Percentiles rank a stretch among this genome's conserved stretches.
Conservation (phyloP, 2,888 invertebrate genomes). For the Gryllus longicercus region DNA sequence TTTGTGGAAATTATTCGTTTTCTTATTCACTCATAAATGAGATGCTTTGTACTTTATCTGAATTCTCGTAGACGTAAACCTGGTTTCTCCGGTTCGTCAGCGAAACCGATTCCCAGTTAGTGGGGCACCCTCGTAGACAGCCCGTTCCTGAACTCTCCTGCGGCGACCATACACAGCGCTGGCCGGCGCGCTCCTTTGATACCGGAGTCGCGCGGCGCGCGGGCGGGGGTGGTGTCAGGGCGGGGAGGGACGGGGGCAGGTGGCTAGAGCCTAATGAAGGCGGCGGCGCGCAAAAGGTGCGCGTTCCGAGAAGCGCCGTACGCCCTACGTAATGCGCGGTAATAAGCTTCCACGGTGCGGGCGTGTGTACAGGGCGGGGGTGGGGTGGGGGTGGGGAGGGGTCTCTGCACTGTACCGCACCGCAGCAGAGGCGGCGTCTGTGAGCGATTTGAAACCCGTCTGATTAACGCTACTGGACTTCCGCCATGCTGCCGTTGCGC, state of each 20-base stretch:
- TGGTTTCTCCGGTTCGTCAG: too few relatives aligned
- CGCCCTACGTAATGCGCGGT: slow-evolving; percentile 17
- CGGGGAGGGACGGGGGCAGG: background rate
- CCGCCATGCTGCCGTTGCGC: background rate
- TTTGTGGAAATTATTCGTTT: too few relatives aligned
- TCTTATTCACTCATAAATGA: too few relatives aligned
- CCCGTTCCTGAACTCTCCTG: too few relatives aligned
- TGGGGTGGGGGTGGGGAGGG: too few relatives aligned
- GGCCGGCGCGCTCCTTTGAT: background rate
- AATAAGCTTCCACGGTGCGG: background rate
- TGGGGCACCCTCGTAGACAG: too few relatives aligned
- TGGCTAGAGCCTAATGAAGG: slow-evolving; percentile 7
- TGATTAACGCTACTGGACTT: background rate
- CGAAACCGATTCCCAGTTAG: too few relatives aligned
- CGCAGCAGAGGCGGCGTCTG: background rate
- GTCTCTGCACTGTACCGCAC: background rate
- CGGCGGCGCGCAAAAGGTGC: slow-evolving; percentile 17
- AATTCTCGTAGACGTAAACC: too few relatives aligned
- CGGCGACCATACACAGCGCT: too few relatives aligned
- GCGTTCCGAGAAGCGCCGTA: background rate
- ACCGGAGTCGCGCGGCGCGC: background rate
- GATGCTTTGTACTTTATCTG: too few relatives aligned
- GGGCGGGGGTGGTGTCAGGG: background rate
- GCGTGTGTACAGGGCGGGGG: background rate
- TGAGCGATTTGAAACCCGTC: background rate